Evolutionary conservation across 2,797 vertebrate species (phyloP).

Genomic region (Poeciliopsis infans): DNA sequence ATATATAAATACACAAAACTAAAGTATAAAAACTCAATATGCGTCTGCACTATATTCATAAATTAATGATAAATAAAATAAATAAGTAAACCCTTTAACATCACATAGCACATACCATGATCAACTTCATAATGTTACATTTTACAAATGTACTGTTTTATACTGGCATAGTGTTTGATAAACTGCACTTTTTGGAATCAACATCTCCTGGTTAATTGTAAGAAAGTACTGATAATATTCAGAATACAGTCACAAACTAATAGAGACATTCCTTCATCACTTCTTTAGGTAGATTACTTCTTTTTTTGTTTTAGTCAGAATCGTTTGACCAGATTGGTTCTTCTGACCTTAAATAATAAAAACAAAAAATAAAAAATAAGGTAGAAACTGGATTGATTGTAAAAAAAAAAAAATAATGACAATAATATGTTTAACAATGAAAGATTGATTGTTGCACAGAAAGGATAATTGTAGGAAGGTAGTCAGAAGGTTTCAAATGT

Average conservation of each 20-base stretch:
- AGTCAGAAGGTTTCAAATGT: background rate
- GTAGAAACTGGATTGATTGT: background rate
- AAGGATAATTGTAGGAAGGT: background rate
- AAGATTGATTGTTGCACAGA: background rate
- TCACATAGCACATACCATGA: slow-evolving; percentile 4
- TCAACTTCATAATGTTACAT: slow-evolving; percentile 17
- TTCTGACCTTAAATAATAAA: background rate
- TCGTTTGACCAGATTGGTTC: background rate
- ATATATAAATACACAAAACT: slow-evolving; percentile 3
- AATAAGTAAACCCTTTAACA: slow-evolving; percentile 39
- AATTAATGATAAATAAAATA: slow-evolving; percentile 62
- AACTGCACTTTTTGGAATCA: slow-evolving; percentile 3
- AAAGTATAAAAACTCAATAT: slow-evolving; percentile 3
- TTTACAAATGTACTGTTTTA: slow-evolving; percentile 4
- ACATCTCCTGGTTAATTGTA: slow-evolving; percentile 2
- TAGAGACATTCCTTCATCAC: background rate
- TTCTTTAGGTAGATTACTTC: background rate
- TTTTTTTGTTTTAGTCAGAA: background rate
- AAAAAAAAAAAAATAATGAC: background rate
- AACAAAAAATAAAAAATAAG: no score
- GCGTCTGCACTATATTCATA: slow-evolving; percentile 26
- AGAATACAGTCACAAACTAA: background rate
- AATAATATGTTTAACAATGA: background rate
- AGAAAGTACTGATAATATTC: background rate
- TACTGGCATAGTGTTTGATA: slow-evolving; percentile 26